phyloP scores from a whole-genome alignment of 2,888 invertebrate species.

The Altica lythri region DNA sequence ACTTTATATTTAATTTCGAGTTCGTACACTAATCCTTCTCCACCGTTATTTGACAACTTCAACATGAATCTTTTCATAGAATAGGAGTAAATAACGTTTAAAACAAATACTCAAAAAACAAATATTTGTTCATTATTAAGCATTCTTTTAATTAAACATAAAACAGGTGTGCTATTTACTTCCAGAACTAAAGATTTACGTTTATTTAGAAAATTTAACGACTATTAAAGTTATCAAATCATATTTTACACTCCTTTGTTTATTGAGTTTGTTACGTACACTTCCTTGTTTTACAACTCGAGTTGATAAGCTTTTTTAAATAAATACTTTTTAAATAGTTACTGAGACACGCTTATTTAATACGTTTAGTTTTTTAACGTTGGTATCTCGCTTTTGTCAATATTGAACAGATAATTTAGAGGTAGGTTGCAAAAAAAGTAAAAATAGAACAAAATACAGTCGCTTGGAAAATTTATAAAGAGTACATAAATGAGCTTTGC shows the following conservation, averaged over 20 bases:
- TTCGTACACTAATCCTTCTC: no score
- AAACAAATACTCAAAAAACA: slow-evolving; percentile 9
- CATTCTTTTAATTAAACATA: slow-evolving; percentile 7
- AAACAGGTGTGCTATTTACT: slow-evolving; percentile 11
- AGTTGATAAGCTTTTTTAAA: no score
- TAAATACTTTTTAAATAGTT: no score
- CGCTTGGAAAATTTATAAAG: no score
- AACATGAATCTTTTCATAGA: slow-evolving; percentile 4
- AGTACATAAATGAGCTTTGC: no score
- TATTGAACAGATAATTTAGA: no score
- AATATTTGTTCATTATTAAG: slow-evolving; percentile 4
- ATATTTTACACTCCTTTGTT: slow-evolving; percentile 14
- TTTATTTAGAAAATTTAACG: slow-evolving; percentile 6
- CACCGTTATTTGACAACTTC: slow-evolving; percentile 1
- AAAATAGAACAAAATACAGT: no score
- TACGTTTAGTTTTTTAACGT: no score
- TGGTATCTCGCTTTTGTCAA: no score
- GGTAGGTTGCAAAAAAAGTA: no score
- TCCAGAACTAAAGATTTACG: slow-evolving; percentile 2
- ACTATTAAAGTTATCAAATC: slow-evolving; percentile 7
- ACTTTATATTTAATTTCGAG: no score
- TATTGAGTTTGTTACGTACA: slow-evolving; percentile 9
- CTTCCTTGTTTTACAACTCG: slow-evolving; percentile 17
- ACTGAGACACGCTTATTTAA: no score
- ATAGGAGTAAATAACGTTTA: background rate